A percentile compares a stretch with the other conserved stretches of the same genome.
Conservation (phyloP, 2,797 vertebrate species). For the Onychomys torridus region DNA sequence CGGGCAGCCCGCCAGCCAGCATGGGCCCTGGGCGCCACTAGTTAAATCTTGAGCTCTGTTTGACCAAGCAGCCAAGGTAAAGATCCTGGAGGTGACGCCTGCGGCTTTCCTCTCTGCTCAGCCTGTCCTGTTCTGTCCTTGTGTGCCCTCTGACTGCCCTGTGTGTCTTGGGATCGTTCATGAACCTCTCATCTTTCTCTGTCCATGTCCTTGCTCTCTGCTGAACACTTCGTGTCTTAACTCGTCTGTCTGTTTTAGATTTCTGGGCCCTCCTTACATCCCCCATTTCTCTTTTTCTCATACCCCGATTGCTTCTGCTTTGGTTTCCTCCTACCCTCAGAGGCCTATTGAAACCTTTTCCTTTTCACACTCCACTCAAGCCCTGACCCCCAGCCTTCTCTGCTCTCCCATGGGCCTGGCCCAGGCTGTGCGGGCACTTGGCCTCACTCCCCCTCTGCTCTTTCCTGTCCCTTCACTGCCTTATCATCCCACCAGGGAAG, state of each 20-base stretch:
- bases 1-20: constrained; percentile 83
- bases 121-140: constrained; percentile 67
- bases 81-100: constrained; percentile 84
- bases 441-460: constrained; percentile 68
- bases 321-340: not conserved
- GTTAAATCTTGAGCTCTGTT: constrained; percentile 85
- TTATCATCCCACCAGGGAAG: constrained; percentile 72
- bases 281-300: constrained; percentile 56
- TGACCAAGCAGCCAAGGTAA: constrained; percentile 86
- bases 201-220: constrained; percentile 10
- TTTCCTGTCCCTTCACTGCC: constrained; percentile 68
- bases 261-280: constrained; percentile 75
- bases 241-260: constrained; percentile 50
- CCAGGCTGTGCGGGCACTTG: constrained; percentile 62
- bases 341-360: constrained; percentile 48
- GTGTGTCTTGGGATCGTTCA: not conserved
- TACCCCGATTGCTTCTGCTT: constrained; percentile 45
- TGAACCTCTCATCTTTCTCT: not conserved
- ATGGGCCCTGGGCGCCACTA: constrained; percentile 83
- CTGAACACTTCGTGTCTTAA: not conserved
- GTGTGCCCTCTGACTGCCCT: not conserved
- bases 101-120: constrained; percentile 81
- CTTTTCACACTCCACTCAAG: not conserved
- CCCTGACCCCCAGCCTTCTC: not conserved
- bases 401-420: constrained; percentile 60